Percentiles rank a stretch among this genome's conserved stretches.
phyloP scores from a whole-genome alignment of 1,140 invertebrate species.

The Drosophila sucinea region DNA sequence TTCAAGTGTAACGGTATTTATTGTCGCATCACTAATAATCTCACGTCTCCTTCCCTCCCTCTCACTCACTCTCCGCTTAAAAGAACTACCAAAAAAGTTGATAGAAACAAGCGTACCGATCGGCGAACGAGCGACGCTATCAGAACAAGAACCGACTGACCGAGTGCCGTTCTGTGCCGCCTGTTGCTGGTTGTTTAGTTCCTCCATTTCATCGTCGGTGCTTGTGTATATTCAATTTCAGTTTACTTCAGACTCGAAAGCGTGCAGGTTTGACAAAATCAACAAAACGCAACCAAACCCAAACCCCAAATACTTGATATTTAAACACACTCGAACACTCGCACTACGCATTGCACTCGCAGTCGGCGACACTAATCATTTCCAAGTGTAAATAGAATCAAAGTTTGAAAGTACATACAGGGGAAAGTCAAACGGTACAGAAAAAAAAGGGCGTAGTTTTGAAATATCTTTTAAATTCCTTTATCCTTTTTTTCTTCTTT shows the following conservation, averaged over 20 bases:
- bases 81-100: conserved; percentile 4
- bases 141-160: background rate
- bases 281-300: conserved; percentile 36
- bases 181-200: conserved; percentile 35
- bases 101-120: background rate
- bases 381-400: conserved; percentile 74
- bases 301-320: conserved; percentile 23
- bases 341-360: conserved; percentile 12
- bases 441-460: background rate
- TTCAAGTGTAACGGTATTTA: conserved; percentile 10
- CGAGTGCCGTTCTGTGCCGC: background rate
- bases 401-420: conserved; percentile 73
- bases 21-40: conserved; percentile 11
- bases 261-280: conserved; percentile 64
- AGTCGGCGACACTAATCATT: conserved; percentile 56
- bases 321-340: conserved; percentile 28
- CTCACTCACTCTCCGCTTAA: background rate
- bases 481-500: background rate
- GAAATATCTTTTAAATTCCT: conserved; percentile 23
- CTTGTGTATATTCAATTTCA: conserved; percentile 62
- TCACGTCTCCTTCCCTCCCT: background rate
- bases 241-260: conserved; percentile 68
- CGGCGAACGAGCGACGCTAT: conserved; percentile 3
- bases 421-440: conserved; percentile 44
- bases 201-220: conserved; percentile 53